phyloP scores from a whole-genome alignment of 2,888 invertebrate genomes.

The Aporophyla lueneburgensis region DNA sequence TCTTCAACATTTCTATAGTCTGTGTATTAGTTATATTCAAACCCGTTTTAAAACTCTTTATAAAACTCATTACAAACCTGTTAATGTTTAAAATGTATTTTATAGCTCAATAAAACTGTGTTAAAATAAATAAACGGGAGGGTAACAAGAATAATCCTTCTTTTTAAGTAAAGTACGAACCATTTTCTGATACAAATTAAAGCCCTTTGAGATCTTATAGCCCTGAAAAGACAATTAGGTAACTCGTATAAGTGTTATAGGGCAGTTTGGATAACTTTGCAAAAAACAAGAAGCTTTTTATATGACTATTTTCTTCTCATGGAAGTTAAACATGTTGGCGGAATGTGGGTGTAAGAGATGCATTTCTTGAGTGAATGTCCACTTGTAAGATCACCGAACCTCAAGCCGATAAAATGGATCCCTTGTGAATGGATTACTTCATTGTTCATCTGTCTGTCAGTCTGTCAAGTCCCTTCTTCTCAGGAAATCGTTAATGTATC shows the following conservation, averaged over 20 bases:
- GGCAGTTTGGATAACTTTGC: too few species aligned
- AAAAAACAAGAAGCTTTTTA: background rate
- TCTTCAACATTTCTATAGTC: background rate
- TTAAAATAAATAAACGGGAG: background rate
- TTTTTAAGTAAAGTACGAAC: background rate
- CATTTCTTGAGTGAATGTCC: background rate
- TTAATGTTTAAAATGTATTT: background rate
- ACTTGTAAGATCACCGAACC: too few species aligned
- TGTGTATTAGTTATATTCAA: background rate
- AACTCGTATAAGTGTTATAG: background rate
- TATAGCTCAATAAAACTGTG: background rate
- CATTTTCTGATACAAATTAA: conserved; percentile 5
- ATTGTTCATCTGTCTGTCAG: too few species aligned
- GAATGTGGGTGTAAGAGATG: background rate
- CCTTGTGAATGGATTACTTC: too few species aligned
- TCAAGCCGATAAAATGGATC: too few species aligned
- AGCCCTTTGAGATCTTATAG: background rate
- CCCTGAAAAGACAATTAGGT: background rate
- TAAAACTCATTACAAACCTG: background rate
- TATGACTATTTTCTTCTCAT: background rate
- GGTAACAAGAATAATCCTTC: background rate
- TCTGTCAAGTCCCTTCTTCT: too few species aligned
- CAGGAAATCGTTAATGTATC: too few species aligned
- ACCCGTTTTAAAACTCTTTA: background rate
- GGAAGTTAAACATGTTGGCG: background rate